Evolutionary conservation across 2,888 invertebrate genomes (phyloP).

Genomic region (Chloromyia formosa): DNA sequence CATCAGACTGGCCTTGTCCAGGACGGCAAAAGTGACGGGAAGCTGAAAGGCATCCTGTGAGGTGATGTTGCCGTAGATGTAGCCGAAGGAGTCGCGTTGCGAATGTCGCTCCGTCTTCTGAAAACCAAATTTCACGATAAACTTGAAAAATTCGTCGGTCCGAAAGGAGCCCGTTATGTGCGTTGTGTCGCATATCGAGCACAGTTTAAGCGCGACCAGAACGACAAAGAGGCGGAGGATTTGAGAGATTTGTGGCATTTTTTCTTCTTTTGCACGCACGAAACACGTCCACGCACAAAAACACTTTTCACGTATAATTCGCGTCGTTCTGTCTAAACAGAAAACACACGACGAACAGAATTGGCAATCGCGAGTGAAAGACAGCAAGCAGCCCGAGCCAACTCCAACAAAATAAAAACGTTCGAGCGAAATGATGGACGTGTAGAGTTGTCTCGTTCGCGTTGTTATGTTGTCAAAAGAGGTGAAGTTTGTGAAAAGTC

Average conservation of each 20-base stretch:
- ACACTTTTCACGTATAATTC: conserved; percentile 23
- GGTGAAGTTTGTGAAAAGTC: too few relatives aligned
- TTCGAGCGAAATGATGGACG: too few relatives aligned
- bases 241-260: conserved; percentile 48
- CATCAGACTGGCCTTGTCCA: conserved; percentile 87
- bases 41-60: conserved; percentile 71
- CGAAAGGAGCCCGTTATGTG: conserved; percentile 74
- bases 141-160: conserved; percentile 83
- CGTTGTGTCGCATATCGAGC: conserved; percentile 57
- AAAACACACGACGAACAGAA: too few relatives aligned
- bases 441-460: too few relatives aligned
- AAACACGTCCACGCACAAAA: background rate
- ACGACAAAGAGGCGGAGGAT: conserved; percentile 44
- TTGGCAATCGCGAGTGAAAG: too few relatives aligned
- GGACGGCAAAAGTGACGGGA: conserved; percentile 85
- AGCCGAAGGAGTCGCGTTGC: conserved; percentile 88
- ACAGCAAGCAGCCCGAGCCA: too few relatives aligned
- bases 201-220: conserved; percentile 46
- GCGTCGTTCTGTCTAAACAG: conserved; percentile 39
- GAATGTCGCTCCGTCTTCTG: conserved; percentile 92
- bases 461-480: too few relatives aligned
- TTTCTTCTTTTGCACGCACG: background rate
- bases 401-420: too few relatives aligned
- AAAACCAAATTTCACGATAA: conserved; percentile 94
- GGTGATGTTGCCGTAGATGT: conserved; percentile 95